Conservation (phyloP, 2,113 vertebrate genomes). For the Lynx canadensis region DNA sequence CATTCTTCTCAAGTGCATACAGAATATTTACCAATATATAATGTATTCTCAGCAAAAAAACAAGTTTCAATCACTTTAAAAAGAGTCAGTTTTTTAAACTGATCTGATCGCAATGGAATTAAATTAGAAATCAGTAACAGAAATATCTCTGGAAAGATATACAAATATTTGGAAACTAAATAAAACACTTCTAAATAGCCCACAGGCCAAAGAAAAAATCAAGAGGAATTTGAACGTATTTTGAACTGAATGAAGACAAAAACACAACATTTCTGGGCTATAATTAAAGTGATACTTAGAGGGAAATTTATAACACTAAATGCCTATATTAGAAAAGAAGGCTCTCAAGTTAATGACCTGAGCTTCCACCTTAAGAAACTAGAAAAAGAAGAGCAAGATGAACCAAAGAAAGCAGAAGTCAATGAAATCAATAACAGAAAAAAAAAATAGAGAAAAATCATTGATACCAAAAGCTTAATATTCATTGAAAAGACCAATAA, state of each 20-base stretch:
- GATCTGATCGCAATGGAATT: not conserved
- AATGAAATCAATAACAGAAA: not conserved
- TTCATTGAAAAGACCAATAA: slow-evolving; percentile 18
- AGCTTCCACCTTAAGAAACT: not conserved
- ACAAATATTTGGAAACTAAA: not conserved
- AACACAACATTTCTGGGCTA: not conserved
- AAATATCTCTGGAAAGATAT: not conserved
- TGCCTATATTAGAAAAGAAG: not conserved
- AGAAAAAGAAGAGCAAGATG: not conserved
- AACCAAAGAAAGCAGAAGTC: not conserved
- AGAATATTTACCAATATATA: not conserved
- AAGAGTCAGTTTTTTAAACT: not conserved
- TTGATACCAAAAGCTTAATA: not conserved
- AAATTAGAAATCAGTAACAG: slow-evolving; percentile 30
- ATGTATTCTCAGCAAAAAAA: not conserved
- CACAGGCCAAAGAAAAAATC: not conserved
- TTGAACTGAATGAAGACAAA: slow-evolving; percentile 34
- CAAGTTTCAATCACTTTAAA: not conserved
- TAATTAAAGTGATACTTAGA: not conserved
- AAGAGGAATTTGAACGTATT: slow-evolving; percentile 17
- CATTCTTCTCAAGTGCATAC: not conserved
- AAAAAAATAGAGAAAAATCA: not conserved
- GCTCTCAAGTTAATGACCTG: not conserved
- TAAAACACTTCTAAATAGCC: not conserved
- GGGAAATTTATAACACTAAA: not conserved